These are phyloP conservation scores for Malurus cyaneus DNA, from an alignment of 2,113 vertebrate species.

Conservation along the genomic window DNA sequence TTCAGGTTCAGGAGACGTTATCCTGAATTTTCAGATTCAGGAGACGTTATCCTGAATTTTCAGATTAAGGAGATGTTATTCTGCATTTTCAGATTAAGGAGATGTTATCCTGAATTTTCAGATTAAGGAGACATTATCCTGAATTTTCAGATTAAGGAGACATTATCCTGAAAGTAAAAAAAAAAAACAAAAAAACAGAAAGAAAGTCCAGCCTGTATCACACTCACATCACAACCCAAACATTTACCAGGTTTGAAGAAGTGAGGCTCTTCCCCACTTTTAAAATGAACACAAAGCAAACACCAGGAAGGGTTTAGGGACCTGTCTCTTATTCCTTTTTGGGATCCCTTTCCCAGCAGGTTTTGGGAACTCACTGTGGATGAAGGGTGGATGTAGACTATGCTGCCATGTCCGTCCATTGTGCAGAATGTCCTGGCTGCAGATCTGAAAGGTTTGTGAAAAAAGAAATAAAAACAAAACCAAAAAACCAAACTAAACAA, in stretches of 20 bases:
- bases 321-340: background rate
- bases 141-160: background rate
- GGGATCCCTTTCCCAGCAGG: background rate
- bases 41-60: no score
- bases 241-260: background rate
- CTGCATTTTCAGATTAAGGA: background rate
- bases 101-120: background rate
- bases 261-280: background rate
- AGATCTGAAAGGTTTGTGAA: slow-evolving; percentile 74
- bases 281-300: background rate
- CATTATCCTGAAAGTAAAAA: accelerated
- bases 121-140: background rate
- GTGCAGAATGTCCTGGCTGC: slow-evolving; percentile 92
- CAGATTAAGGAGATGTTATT: background rate
- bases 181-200: no score
- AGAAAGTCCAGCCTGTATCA: background rate
- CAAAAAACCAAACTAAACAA: background rate
- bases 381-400: slow-evolving; percentile 94
- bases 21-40: no score
- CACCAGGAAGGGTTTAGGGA: background rate
- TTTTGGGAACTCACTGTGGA: slow-evolving; percentile 82
- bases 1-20: no score
- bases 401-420: slow-evolving; percentile 95
- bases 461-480: background rate
- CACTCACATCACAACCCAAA: background rate